A percentile compares a stretch with the other conserved stretches of the same genome.
Conservation (phyloP, 2,888 invertebrate genomes). For the Scelioninae gen. 1 region DNA sequence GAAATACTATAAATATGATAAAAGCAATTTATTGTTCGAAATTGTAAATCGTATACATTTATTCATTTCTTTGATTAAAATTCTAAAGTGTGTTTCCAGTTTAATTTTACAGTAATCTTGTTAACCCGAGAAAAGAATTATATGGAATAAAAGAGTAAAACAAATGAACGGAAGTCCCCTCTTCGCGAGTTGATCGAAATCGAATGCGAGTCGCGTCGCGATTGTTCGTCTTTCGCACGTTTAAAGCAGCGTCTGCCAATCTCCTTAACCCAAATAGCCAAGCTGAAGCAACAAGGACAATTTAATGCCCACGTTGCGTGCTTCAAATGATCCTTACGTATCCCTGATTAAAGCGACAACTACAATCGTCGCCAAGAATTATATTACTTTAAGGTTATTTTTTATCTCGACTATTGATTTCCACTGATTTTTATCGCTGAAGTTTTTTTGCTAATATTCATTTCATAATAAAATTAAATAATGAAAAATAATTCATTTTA, state of each 20-base stretch:
- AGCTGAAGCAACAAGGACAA: conserved; percentile 58
- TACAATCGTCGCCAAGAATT: too few relatives aligned
- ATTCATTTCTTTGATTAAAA: conserved; percentile 34
- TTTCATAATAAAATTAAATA: too few relatives aligned
- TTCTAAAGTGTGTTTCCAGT: conserved; percentile 13
- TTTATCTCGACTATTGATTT: too few relatives aligned
- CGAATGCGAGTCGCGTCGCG: conserved; percentile 52
- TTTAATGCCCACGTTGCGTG: too few relatives aligned
- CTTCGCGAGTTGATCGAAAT: conserved; percentile 41
- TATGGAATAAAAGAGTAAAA: neutral
- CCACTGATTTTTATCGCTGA: too few relatives aligned
- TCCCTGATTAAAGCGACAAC: too few relatives aligned
- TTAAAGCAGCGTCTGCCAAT: conserved; percentile 56
- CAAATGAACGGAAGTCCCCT: conserved; percentile 35
- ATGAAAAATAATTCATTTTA: too few relatives aligned
- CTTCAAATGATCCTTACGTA: too few relatives aligned
- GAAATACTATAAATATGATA: too few relatives aligned
- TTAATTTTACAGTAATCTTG: conserved; percentile 35
- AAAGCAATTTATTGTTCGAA: too few relatives aligned
- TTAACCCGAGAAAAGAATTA: conserved; percentile 22
- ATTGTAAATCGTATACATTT: conserved; percentile 3
- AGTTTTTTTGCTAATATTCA: too few relatives aligned
- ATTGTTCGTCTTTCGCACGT: conserved; percentile 68
- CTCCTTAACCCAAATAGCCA: conserved; percentile 68
- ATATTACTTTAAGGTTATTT: too few relatives aligned